Evolutionary conservation across 2,113 vertebrate species (phyloP).

Genomic region (Agapornis roseicollis): DNA sequence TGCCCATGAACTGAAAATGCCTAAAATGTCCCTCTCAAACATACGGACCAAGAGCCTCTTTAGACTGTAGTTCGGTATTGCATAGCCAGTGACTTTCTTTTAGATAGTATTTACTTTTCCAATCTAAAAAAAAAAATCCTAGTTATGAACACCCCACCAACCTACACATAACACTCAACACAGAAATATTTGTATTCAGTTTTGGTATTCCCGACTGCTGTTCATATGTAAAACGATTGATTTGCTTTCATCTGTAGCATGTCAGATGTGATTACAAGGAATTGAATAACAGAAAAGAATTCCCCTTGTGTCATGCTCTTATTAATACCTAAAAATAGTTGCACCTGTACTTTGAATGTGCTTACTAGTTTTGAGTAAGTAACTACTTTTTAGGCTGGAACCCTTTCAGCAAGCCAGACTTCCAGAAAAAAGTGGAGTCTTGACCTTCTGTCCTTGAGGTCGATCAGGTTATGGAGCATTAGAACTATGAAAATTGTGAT

Average conservation of each 20-base stretch:
- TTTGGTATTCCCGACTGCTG: background rate
- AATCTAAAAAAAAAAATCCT: background rate
- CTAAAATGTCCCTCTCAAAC: background rate
- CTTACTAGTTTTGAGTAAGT: background rate
- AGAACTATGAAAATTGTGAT: background rate
- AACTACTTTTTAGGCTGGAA: background rate
- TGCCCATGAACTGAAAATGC: background rate
- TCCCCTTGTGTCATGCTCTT: rapidly evolving
- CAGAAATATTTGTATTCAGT: background rate
- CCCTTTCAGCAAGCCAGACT: background rate
- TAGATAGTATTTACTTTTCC: background rate
- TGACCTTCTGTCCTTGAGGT: background rate
- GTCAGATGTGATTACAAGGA: background rate
- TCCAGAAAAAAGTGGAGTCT: background rate
- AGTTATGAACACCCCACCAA: background rate
- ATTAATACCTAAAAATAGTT: background rate
- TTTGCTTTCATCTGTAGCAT: background rate
- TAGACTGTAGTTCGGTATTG: background rate
- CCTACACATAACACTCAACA: background rate
- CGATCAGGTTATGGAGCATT: background rate
- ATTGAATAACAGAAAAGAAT: background rate
- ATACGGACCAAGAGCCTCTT: background rate
- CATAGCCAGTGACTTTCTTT: background rate
- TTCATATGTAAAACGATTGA: background rate
- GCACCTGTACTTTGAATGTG: background rate